A percentile compares a stretch with the other conserved stretches of the same genome.
Conservation (phyloP, 30 jellyfish, hydroid and myxozoan genomes). For the Clytia hemisphaerica region DNA sequence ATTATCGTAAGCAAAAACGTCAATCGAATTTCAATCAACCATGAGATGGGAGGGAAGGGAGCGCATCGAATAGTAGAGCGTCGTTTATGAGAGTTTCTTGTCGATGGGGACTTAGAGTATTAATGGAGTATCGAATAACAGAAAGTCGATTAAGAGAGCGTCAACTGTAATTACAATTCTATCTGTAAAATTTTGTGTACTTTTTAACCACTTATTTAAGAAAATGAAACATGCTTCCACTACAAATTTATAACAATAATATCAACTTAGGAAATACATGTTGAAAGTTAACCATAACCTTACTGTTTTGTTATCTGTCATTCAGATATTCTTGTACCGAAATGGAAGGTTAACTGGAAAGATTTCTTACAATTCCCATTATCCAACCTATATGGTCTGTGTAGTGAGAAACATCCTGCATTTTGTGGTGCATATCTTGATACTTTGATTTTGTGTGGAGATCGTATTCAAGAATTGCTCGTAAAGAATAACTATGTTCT, state of each 20-base stretch:
- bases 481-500: not conserved
- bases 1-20: no score
- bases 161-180: no score
- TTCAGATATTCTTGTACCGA: conserved; percentile 33
- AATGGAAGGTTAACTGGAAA: conserved; percentile 31
- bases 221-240: no score
- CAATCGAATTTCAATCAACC: no score
- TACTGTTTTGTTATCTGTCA: not conserved
- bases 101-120: no score
- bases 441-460: conserved; percentile 15
- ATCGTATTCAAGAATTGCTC: conserved; percentile 12
- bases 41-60: no score
- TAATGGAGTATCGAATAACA: no score
- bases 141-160: no score
- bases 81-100: no score
- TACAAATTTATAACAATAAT: not conserved
- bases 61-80: no score
- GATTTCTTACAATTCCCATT: conserved; percentile 20
- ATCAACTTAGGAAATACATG: not conserved
- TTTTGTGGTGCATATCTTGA: conserved; percentile 1
- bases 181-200: no score
- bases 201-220: no score
- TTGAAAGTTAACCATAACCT: not conserved
- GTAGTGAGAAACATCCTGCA: not conserved
- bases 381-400: not conserved